Conservation (phyloP, 30 jellyfish, hydroid and myxozoan species). For the Turritopsis rubra region DNA sequence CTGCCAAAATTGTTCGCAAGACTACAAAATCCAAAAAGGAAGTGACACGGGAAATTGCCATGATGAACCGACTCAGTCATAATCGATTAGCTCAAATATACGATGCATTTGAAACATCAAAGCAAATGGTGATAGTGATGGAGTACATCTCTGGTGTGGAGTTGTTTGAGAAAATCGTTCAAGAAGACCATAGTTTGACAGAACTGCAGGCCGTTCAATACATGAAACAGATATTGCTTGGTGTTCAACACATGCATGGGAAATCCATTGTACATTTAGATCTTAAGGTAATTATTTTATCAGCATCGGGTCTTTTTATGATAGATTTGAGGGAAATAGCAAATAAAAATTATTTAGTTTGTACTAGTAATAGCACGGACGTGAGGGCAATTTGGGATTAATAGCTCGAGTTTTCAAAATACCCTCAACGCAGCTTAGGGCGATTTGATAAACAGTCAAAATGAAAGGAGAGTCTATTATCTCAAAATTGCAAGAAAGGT, state of each 20-base stretch:
- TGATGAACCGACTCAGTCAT: conserved; percentile 75
- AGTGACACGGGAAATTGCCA: conserved; percentile 47
- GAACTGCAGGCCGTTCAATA: conserved; percentile 76
- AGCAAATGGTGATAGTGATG: conserved; percentile 65
- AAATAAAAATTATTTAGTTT: too few relatives aligned
- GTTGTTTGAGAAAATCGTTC: conserved; percentile 76
- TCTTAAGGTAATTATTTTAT: conserved; percentile 48
- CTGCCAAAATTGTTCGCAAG: conserved; percentile 73
- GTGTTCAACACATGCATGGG: conserved; percentile 84
- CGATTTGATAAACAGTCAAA: too few relatives aligned
- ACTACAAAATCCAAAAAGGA: conserved; percentile 56
- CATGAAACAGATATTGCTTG: conserved; percentile 61
- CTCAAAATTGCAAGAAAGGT: too few relatives aligned
- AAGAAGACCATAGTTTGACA: conserved; percentile 55
- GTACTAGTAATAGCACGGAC: too few relatives aligned
- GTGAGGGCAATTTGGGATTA: too few relatives aligned
- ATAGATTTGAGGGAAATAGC: too few relatives aligned
- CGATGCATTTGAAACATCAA: conserved; percentile 66
- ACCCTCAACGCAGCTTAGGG: too few relatives aligned
- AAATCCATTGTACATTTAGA: conserved; percentile 75
- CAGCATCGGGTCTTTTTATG: too few relatives aligned
- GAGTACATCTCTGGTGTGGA: conserved; percentile 85
- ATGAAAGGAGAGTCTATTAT: too few relatives aligned
- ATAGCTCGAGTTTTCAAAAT: too few relatives aligned
- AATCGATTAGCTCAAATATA: conserved; percentile 41